Evolutionary conservation across 92 coral and sea anemone species (phyloP).

Genomic region (Blastomussa wellsi): DNA sequence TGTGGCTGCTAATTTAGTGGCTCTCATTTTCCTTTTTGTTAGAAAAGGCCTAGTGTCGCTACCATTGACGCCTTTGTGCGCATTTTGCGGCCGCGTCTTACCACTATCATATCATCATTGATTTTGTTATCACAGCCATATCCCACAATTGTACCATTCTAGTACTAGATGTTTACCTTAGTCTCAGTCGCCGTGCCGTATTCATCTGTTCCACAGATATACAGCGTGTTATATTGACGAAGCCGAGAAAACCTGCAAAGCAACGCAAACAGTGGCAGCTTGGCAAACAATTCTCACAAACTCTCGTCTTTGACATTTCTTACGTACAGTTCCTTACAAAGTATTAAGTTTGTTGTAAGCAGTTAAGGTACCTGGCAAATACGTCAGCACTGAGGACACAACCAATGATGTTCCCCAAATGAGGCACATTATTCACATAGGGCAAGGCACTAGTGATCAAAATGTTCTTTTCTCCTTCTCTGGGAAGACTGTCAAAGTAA

Average conservation of each 20-base stretch:
- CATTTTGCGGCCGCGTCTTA: no score
- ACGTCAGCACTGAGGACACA: constrained; percentile 98
- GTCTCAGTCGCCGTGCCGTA: constrained; percentile 99
- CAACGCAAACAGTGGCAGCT: neutral
- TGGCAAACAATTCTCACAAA: no score
- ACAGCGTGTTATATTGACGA: constrained; percentile 87
- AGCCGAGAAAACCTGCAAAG: constrained; percentile 80
- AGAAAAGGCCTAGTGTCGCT: no score
- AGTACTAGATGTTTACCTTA: constrained; percentile 59
- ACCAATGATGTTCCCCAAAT: constrained; percentile 97
- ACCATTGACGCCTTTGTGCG: no score
- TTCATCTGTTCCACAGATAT: constrained; percentile 98
- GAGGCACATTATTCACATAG: constrained; percentile 98
- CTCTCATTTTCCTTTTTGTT: no score
- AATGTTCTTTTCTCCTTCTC: constrained; percentile 90
- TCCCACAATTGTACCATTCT: no score
- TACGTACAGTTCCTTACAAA: no score
- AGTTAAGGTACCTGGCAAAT: constrained; percentile 79
- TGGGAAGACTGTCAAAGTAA: constrained; percentile 70
- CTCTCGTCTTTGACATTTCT: no score
- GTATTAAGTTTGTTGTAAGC: neutral
- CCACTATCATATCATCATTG: no score
- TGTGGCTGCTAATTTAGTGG: no score
- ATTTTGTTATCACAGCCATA: no score
- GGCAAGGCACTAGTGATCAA: constrained; percentile 96